Percentiles rank a stretch among this genome's conserved stretches.
Evolutionary conservation across 1,140 invertebrate genomes (phyloP).

Genomic region (Drosophila simulans): DNA sequence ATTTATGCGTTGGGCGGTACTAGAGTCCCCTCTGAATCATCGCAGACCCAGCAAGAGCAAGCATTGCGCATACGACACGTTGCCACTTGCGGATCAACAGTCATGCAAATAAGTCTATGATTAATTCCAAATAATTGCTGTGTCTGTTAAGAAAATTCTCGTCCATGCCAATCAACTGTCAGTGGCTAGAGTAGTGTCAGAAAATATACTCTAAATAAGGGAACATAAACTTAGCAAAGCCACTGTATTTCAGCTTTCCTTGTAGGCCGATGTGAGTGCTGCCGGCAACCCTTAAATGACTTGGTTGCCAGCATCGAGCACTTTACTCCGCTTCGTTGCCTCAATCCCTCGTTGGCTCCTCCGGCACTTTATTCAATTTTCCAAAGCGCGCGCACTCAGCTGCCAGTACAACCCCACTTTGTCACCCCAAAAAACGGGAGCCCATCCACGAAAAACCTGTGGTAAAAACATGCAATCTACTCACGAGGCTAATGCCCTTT

Average conservation of each 20-base stretch:
- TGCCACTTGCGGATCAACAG: conserved; percentile 4
- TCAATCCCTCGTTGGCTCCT: conserved; percentile 13
- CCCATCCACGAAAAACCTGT: conserved; percentile 15
- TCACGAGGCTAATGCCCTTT: conserved; percentile 77
- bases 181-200: background rate
- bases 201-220: background rate
- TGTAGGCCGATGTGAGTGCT: conserved; percentile 35
- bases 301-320: conserved; percentile 46
- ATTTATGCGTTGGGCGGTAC: conserved; percentile 2
- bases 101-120: background rate
- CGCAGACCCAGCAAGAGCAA: conserved; percentile 4
- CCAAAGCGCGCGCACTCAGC: conserved; percentile 48
- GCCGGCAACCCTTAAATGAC: conserved; percentile 68
- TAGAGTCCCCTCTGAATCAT: conserved; percentile 22
- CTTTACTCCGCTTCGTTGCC: conserved; percentile 28
- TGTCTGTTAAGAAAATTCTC: background rate
- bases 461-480: conserved; percentile 45
- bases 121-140: background rate
- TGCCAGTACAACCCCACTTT: background rate
- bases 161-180: background rate
- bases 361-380: conserved; percentile 71
- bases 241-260: conserved; percentile 24
- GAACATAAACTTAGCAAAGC: conserved; percentile 11
- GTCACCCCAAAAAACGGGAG: background rate
- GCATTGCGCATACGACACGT: conserved; percentile 38